Evolutionary conservation across 1,140 invertebrate species (phyloP).

Genomic region (Heliconius hermathena): DNA sequence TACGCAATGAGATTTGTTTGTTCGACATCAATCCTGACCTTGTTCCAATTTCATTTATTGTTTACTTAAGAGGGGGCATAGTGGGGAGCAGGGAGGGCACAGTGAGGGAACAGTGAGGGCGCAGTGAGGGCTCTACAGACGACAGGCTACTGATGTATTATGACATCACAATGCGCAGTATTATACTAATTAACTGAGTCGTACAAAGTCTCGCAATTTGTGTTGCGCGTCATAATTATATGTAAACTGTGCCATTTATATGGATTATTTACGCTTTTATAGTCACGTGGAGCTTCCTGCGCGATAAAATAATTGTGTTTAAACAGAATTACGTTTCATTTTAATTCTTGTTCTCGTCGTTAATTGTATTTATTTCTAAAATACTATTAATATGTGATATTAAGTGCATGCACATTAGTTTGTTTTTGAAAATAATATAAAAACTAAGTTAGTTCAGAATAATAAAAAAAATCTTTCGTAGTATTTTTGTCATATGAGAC

Average conservation of each 20-base stretch:
- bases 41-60: neutral
- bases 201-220: neutral
- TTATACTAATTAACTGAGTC: conserved; percentile 20
- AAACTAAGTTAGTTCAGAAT: too few relatives aligned
- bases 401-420: neutral
- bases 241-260: conserved; percentile 18
- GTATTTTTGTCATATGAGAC: too few relatives aligned
- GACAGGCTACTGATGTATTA: neutral
- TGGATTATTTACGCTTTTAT: conserved; percentile 15
- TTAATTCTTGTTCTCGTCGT: too few relatives aligned
- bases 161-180: conserved; percentile 11
- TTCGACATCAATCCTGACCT: conserved; percentile 15
- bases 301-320: neutral
- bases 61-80: neutral
- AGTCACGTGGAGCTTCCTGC: conserved; percentile 13
- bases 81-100: neutral
- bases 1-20: conserved; percentile 6
- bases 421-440: neutral
- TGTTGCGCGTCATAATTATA: neutral
- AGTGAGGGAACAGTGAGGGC: neutral
- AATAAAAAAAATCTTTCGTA: too few relatives aligned
- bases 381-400: too few relatives aligned
- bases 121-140: neutral
- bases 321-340: neutral
- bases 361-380: too few relatives aligned